Evolutionary conservation across 2,888 invertebrate species (phyloP), one percentile per base, ranked within the genome.

Genomic region (Opisthograptis luteolata): DNA sequence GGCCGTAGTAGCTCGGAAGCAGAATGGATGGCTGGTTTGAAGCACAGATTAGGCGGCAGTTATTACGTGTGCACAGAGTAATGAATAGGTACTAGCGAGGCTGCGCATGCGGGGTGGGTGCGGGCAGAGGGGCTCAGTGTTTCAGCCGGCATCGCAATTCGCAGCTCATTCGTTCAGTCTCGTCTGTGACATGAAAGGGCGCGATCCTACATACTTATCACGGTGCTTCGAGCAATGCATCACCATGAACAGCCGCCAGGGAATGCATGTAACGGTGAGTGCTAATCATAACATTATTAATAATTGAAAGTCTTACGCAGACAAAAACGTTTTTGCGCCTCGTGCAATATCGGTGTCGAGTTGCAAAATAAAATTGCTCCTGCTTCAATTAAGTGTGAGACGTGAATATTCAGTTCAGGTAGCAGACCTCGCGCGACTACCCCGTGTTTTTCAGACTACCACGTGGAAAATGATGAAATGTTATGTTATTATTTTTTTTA

Each of bases 191-290:
- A 91, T 91, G 91, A 91, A 84, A 91, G 91, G 91, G 87, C 78
- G 89, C 90, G 87, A 85, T 84, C 77, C 85, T 83, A 76, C 78
- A 81, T 76, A 84, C 84, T 82, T 83, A 85, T 78, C 84, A 89
- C 92, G 92, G 92, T 92, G 91, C 91, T 91, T 89, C 92, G 92
- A 93, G 93, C 92, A 92, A 93, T 93, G 93, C 92, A 93, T 93
- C 92, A 92, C 80, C 91, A 93, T 93, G 93, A 93, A 92, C 92
- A 92, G 87, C 89, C 91, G 85, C 89, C 87, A 91, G 87, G 92
- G 86, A 91, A 88, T 82, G 88, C 87, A 87, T 88, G 88, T 79
- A 91, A 91, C 74, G 91, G 91, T 91, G 58, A 83, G 91, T 87
- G 36, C 37, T 39, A 37, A 30, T 51, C 53, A 53, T 59, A 45